These are phyloP conservation scores for Mormyrops boulengeri DNA, from an alignment of 2,797 vertebrate species.

Conservation along the genomic window DNA sequence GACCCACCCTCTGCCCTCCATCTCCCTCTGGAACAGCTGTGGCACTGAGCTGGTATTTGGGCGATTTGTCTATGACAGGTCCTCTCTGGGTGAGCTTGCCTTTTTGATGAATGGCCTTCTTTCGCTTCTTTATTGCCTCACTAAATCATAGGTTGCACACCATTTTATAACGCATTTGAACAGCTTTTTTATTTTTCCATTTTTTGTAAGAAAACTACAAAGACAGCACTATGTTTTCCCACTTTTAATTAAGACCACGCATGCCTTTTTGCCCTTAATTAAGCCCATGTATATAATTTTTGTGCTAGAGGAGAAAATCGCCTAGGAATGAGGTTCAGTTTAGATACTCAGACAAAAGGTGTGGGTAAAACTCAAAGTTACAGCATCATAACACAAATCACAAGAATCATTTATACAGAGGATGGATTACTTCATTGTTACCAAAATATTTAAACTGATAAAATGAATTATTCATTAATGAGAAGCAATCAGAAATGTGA, in stretches of 20 bases:
- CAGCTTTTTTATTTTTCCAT: slow-evolving; percentile 58
- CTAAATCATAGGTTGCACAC: slow-evolving; percentile 71
- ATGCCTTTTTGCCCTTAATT: slow-evolving; percentile 35
- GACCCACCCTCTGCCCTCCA: slow-evolving; percentile 42
- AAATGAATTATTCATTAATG: neutral
- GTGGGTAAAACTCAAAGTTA: neutral
- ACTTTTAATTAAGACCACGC: slow-evolving; percentile 34
- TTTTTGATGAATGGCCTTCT: slow-evolving; percentile 68
- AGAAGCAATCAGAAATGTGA: neutral
- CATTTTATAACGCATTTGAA: slow-evolving; percentile 70
- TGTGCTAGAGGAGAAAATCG: neutral
- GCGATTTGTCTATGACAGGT: slow-evolving; percentile 57
- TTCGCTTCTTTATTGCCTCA: slow-evolving; percentile 68
- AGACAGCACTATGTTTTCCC: slow-evolving; percentile 33
- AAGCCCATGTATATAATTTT: slow-evolving; percentile 27
- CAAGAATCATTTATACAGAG: slow-evolving; percentile 30
- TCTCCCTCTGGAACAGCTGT: slow-evolving; percentile 58
- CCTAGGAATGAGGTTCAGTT: neutral
- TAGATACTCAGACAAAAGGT: neutral
- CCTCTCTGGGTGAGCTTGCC: slow-evolving; percentile 63
- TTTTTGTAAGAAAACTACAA: slow-evolving; percentile 54
- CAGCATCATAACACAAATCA: neutral
- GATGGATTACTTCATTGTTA: slow-evolving; percentile 30
- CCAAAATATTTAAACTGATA: slow-evolving; percentile 8
- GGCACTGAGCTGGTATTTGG: slow-evolving; percentile 45